These are phyloP conservation scores for Redunca redunca DNA, from an alignment of 2,113 vertebrate species.

Conservation along the genomic window DNA sequence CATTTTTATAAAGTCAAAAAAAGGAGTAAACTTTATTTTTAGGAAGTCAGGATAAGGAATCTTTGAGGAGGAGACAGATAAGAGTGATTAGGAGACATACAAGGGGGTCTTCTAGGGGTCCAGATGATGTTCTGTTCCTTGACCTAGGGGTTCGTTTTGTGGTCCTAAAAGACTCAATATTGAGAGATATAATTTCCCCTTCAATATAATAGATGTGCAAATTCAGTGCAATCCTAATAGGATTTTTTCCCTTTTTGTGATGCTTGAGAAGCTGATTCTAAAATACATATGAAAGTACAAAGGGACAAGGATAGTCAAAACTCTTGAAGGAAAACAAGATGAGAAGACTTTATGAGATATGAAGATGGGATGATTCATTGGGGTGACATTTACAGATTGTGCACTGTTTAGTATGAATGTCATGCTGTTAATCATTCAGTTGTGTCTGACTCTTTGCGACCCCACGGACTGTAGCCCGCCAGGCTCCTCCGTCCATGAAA, in stretches of 20 bases:
- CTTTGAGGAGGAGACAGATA: not conserved
- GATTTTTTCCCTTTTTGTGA: not conserved
- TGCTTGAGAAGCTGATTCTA: constrained; percentile 6
- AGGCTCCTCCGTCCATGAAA: not conserved
- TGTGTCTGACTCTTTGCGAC: not conserved
- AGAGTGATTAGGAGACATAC: not conserved
- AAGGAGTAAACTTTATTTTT: not conserved
- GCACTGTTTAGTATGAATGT: not conserved
- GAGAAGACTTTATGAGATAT: not conserved
- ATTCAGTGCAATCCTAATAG: not conserved
- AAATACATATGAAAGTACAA: not conserved
- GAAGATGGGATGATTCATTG: not conserved
- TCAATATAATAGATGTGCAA: not conserved
- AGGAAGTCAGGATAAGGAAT: not conserved
- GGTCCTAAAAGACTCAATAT: not conserved
- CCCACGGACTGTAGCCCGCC: not conserved
- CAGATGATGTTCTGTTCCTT: not conserved
- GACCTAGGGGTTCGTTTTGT: not conserved
- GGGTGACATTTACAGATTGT: not conserved
- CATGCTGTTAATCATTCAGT: not conserved
- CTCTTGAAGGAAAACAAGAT: not conserved
- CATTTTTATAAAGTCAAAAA: not conserved
- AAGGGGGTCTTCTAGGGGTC: not conserved
- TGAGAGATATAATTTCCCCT: not conserved
- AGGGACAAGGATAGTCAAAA: not conserved